A percentile compares a stretch with the other conserved stretches of the same genome.
These are phyloP conservation scores for Cichladusa arquata DNA, from an alignment of 2,113 vertebrate genomes.

Conservation along the genomic window DNA sequence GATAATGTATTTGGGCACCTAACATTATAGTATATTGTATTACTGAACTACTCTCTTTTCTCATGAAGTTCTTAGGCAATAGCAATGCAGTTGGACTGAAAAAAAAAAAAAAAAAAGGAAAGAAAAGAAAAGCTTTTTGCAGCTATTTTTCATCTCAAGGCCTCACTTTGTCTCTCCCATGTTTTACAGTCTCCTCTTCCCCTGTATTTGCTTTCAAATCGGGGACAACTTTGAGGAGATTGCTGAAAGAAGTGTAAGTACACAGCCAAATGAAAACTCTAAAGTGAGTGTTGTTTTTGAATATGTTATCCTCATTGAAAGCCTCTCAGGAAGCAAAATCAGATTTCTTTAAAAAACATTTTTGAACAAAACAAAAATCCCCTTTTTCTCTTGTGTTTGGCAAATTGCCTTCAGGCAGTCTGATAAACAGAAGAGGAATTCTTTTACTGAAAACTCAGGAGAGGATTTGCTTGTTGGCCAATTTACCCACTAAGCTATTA, in stretches of 20 bases:
- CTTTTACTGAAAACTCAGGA: not conserved
- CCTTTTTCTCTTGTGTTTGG: not conserved
- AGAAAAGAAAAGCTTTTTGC: not conserved
- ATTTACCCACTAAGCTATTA: not conserved
- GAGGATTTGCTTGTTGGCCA: not conserved
- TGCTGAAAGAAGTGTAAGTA: conserved; percentile 1
- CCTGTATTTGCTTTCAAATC: not conserved
- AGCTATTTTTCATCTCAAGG: not conserved
- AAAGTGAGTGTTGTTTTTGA: not conserved
- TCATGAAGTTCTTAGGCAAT: not conserved
- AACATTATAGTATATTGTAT: not conserved
- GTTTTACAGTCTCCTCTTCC: not conserved
- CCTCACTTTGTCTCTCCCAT: not conserved
- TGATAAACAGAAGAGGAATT: not conserved
- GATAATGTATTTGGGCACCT: not conserved
- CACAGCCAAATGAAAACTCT: not conserved
- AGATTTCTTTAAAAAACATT: conserved; percentile 23
- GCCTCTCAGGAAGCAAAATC: not conserved
- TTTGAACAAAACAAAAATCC: not conserved
- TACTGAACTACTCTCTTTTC: not conserved
- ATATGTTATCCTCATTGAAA: conserved; percentile 21
- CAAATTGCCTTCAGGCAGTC: not conserved
- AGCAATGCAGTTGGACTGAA: not conserved
- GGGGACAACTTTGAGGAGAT: not conserved
- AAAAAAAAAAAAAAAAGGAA: not conserved